Percentiles rank a stretch among this genome's conserved stretches.
These are phyloP conservation scores for Amphiura filiformis DNA, from an alignment of 35 echinoderm and acorn worm genomes.

Conservation along the genomic window DNA sequence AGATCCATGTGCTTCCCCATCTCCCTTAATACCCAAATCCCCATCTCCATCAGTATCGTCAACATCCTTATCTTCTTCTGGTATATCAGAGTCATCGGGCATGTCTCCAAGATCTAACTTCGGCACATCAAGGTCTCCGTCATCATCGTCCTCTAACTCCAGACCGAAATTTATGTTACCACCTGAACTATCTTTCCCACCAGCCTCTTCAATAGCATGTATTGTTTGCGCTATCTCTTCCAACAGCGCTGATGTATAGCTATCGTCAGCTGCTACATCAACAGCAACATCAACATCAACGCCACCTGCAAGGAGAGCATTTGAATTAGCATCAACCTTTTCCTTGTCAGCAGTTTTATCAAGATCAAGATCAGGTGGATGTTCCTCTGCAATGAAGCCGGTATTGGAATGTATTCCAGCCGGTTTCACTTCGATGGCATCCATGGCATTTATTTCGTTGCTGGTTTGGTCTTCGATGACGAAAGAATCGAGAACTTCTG, in stretches of 20 bases:
- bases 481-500: too few relatives aligned
- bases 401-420: not conserved
- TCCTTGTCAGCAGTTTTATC: not conserved
- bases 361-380: not conserved
- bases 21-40: too few relatives aligned
- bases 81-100: too few relatives aligned
- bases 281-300: not conserved
- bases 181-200: not conserved
- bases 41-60: too few relatives aligned
- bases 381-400: not conserved
- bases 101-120: too few relatives aligned
- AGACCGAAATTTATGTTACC: not conserved
- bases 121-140: too few relatives aligned
- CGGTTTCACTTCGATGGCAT: not conserved
- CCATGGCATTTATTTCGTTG: not conserved
- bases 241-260: not conserved
- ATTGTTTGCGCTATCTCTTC: not conserved
- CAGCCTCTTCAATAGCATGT: not conserved
- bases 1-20: too few relatives aligned
- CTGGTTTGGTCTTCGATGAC: too few relatives aligned
- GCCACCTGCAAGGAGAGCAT: not conserved
- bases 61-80: too few relatives aligned
- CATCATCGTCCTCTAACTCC: too few relatives aligned
- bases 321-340: not conserved
- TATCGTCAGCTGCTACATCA: not conserved